These are phyloP conservation scores for Elegia similella DNA, from an alignment of 2,888 invertebrate species.

Conservation along the genomic window DNA sequence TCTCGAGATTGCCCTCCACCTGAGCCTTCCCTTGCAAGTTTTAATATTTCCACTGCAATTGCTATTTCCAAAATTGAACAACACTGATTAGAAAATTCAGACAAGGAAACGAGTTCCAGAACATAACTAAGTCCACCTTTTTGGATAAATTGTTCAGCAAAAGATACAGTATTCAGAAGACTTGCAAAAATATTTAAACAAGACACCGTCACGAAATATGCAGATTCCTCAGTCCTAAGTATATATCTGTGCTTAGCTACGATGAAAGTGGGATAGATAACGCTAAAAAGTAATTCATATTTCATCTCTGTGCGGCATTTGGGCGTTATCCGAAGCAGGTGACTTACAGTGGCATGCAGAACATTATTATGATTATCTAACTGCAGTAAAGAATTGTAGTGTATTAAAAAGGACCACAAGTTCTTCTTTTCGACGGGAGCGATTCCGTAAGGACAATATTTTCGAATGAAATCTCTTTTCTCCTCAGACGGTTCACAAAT, in stretches of 20 bases:
- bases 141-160: slow-evolving; percentile 82
- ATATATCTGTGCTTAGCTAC: slow-evolving; percentile 76
- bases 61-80: slow-evolving; percentile 83
- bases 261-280: slow-evolving; percentile 83
- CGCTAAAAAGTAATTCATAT: slow-evolving; percentile 80
- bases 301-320: slow-evolving; percentile 78
- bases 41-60: slow-evolving; percentile 82
- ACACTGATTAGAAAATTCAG: slow-evolving; percentile 81
- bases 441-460: slow-evolving; percentile 53
- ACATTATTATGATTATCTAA: slow-evolving; percentile 76
- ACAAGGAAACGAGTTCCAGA: slow-evolving; percentile 73
- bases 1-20: slow-evolving; percentile 56
- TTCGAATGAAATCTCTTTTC: slow-evolving; percentile 43
- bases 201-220: slow-evolving; percentile 81
- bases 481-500: slow-evolving; percentile 64
- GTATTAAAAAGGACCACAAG: slow-evolving; percentile 81
- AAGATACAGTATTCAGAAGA: slow-evolving; percentile 75
- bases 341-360: slow-evolving; percentile 80
- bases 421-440: slow-evolving; percentile 57
- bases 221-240: slow-evolving; percentile 66
- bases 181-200: slow-evolving; percentile 83
- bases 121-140: slow-evolving; percentile 81
- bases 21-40: slow-evolving; percentile 57
- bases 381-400: slow-evolving; percentile 80
- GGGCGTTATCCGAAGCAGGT: slow-evolving; percentile 81